Conservation (phyloP, 2,888 invertebrate species). For the Drosophila mulleri region DNA sequence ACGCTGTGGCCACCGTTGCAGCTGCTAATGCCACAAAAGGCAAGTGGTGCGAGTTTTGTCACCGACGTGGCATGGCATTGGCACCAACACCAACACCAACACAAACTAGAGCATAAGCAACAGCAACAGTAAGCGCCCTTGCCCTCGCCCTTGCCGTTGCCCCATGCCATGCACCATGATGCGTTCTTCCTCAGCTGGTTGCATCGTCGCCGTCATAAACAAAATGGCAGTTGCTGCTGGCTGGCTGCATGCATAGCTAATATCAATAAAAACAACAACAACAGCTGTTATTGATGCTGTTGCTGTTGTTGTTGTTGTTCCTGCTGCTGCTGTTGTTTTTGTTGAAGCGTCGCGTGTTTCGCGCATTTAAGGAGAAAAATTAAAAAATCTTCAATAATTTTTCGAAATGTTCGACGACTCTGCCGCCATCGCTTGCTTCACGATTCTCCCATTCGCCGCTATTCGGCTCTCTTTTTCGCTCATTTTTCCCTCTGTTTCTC, state of each 20-base stretch:
- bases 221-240: constrained; percentile 74
- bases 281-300: constrained; percentile 33
- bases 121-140: background rate
- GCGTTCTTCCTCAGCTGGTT: constrained; percentile 54
- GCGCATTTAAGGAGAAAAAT: constrained; percentile 64
- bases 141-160: background rate
- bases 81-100: constrained; percentile 3
- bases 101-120: background rate
- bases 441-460: background rate
- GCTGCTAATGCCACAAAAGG: constrained; percentile 35
- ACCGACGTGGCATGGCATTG: constrained; percentile 29
- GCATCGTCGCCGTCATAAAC: constrained; percentile 76
- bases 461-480: background rate
- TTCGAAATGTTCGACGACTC: constrained; percentile 74
- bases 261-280: constrained; percentile 74
- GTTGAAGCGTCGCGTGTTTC: constrained; percentile 46
- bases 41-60: constrained; percentile 51
- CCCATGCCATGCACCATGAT: constrained; percentile 9
- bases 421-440: constrained; percentile 27
- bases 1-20: constrained; percentile 18
- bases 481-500: constrained; percentile 15
- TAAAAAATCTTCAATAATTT: constrained; percentile 77
- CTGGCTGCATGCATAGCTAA: constrained; percentile 73
- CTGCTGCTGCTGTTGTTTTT: constrained; percentile 28
- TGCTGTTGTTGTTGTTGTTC: constrained; percentile 23